These are phyloP conservation scores for Electrona antarctica DNA, from an alignment of 2,113 vertebrate species.

Conservation along the genomic window DNA sequence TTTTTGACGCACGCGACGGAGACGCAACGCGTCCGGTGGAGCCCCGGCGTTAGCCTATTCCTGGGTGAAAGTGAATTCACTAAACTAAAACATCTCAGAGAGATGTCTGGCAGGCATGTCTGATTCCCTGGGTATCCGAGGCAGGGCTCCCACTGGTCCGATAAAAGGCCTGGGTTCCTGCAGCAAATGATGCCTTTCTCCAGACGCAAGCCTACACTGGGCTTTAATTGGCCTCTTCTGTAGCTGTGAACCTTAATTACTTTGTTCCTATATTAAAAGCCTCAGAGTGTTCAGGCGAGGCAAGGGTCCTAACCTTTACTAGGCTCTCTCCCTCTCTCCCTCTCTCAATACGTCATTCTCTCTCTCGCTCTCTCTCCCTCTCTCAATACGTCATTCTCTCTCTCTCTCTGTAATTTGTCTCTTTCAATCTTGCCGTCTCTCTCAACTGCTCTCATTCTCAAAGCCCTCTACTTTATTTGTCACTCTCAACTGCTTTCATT, in stretches of 20 bases:
- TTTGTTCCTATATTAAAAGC: conserved; percentile 77
- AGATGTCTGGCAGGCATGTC: conserved; percentile 56
- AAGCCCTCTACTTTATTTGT: too few relatives aligned
- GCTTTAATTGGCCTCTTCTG: conserved; percentile 78
- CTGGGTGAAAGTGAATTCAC: conserved; percentile 43
- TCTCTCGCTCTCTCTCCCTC: conserved; percentile 21
- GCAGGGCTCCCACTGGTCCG: conserved; percentile 59
- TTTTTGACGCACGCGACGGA: too few relatives aligned
- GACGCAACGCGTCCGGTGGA: too few relatives aligned
- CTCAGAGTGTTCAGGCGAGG: conserved; percentile 67
- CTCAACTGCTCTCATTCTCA: too few relatives aligned
- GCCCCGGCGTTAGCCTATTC: conserved; percentile 41
- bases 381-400: background rate
- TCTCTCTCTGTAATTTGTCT: too few relatives aligned
- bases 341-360: conserved; percentile 4
- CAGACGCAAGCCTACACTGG: conserved; percentile 56
- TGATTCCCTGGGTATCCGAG: conserved; percentile 57
- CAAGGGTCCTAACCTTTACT: conserved; percentile 69
- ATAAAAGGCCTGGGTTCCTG: conserved; percentile 68
- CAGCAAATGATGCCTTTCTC: conserved; percentile 68
- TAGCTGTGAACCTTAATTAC: conserved; percentile 76
- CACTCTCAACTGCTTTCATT: too few relatives aligned
- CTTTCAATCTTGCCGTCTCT: background rate
- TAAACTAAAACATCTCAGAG: conserved; percentile 54
- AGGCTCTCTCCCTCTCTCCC: conserved; percentile 16